Evolutionary conservation across 2,113 vertebrate genomes (phyloP).

Genomic region (Forbesichthys agassizii): DNA sequence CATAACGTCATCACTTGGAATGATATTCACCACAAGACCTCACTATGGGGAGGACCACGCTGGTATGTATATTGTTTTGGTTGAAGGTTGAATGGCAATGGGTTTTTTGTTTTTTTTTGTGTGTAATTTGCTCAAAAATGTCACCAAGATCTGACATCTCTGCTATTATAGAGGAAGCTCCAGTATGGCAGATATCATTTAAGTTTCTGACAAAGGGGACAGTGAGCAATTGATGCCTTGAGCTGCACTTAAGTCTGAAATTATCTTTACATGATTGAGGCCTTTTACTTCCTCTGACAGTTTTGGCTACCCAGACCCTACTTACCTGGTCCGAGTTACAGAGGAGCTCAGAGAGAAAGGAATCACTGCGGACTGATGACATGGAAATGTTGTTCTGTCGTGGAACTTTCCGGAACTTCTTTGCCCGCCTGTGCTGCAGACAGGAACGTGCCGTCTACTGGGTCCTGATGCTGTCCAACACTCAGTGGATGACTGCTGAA

Average conservation of each 20-base stretch:
- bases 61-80: constrained; percentile 74
- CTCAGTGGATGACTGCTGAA: constrained; percentile 28
- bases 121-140: not conserved
- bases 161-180: not conserved
- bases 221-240: constrained; percentile 30
- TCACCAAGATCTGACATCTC: not conserved
- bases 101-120: not conserved
- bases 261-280: not conserved
- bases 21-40: constrained; percentile 95
- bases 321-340: constrained; percentile 89
- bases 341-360: constrained; percentile 92
- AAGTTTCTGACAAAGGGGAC: constrained; percentile 15
- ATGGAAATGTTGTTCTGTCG: constrained; percentile 31
- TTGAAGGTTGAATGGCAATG: not conserved
- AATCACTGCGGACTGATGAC: constrained; percentile 83
- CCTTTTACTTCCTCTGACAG: constrained; percentile 67
- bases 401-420: constrained; percentile 47
- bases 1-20: constrained; percentile 96
- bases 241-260: constrained; percentile 11
- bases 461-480: constrained; percentile 39
- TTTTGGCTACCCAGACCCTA: constrained; percentile 92
- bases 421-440: constrained; percentile 36
- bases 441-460: constrained; percentile 47
- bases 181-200: constrained; percentile 19
- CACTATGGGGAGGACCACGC: constrained; percentile 88